Conservation (phyloP, 2,797 vertebrate genomes). For the Spinus pinus region DNA sequence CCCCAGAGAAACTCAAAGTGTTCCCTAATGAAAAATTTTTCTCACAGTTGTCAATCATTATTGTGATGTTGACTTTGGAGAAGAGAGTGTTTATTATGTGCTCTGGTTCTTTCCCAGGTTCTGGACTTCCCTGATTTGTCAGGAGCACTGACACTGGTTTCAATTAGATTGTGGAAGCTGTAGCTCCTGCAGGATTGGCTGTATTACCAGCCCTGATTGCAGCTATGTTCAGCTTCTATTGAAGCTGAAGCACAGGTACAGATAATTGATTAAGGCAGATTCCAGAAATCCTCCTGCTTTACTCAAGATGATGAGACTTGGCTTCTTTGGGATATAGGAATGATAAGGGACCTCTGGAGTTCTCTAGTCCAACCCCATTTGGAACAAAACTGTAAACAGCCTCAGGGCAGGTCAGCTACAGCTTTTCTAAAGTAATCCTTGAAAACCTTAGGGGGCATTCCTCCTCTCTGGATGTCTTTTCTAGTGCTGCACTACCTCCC, state of each 20-base stretch:
- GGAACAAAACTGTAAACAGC: background rate
- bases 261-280: background rate
- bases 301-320: background rate
- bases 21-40: background rate
- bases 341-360: background rate
- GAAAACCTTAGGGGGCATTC: background rate
- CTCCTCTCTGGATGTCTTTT: background rate
- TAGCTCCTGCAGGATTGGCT: background rate
- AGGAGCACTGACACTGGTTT: background rate
- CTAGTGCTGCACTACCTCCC: background rate
- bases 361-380: background rate
- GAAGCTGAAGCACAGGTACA: background rate
- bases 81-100: background rate
- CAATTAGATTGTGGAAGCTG: background rate
- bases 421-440: background rate
- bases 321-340: background rate
- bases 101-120: background rate
- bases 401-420: background rate
- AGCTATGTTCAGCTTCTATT: background rate
- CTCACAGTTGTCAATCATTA: background rate
- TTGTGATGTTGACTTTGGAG: background rate
- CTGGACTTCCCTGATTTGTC: background rate
- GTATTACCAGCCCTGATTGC: background rate
- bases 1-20: background rate
- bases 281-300: background rate